Base-by-base conservation (phyloP, 1,140 invertebrate genomes). In the Babylonia areolata region DNA sequence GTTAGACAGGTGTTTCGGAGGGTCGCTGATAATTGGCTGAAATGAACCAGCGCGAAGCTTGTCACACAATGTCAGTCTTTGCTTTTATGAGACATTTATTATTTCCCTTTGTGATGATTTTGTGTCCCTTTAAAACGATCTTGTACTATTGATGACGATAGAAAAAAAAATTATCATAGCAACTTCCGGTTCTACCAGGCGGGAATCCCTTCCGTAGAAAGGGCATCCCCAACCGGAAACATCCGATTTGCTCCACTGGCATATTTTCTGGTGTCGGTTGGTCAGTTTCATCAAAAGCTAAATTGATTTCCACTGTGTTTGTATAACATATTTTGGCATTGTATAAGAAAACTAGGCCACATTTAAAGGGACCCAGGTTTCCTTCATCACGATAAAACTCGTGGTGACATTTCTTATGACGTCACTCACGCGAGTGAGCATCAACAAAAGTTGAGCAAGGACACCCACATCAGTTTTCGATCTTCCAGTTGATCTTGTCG, bases 151-250 rank as follows among this genome's bases (percentile, higher is more conserved):
- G 69, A 84, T 35, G 64, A 73, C 54, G 69, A 31, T 37, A 84
- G 17, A 54, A 51, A 81, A n/a, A 58, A 69, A 69, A 69, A 84
- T 84, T 84, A 84, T 73, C 82, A 84, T 84, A 84, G 64, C 58
- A 69, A 75, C 82, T 85, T 85, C 77, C 84, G 73, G 84, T 85
- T 78, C 51, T 78, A 35, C 35, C 83, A 87, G 86, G 87, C 87
- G 87, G 87, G 87, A 88, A 88, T 88, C 87, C 87, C 87, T 88
- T 86, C 87, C 54, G 82, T 42, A 77, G 39, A 39, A 75, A 82
- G 87, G 87, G 87, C 84, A 88, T 88, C 87, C 87, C 87, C 87
- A 85, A 88, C 85, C 87, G 87, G 87, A 88, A 88, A 88, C 86
- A 82, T 84, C 87, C 87, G 87, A 88, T 85, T 42, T 71, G 77